A percentile compares a stretch with the other conserved stretches of the same genome.
Conservation (phyloP, 2,113 vertebrate species). For the Furnarius figulus region DNA sequence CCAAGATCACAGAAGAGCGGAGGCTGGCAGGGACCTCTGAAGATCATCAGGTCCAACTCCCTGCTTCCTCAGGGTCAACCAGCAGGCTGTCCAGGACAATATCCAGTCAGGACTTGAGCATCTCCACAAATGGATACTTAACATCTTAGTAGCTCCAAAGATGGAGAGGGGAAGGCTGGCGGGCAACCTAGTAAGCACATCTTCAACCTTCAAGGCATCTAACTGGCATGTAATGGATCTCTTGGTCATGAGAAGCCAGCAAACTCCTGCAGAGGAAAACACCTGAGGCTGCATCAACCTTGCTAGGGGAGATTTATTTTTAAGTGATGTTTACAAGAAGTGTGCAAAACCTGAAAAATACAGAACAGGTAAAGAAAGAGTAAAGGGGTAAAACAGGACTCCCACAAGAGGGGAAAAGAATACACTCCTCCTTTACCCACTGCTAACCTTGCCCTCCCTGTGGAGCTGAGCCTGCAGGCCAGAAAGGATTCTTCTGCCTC, state of each 20-base stretch:
- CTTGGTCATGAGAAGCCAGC: not conserved
- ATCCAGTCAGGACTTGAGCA: not conserved
- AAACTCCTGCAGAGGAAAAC: constrained; percentile 39
- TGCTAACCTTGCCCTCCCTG: not conserved
- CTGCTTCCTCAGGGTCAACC: not conserved
- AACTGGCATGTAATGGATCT: not conserved
- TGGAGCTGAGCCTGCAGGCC: not conserved
- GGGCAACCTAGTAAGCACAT: not conserved
- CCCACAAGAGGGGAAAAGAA: not conserved
- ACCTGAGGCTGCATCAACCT: constrained; percentile 31
- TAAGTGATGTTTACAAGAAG: constrained; percentile 47
- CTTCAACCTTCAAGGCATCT: not conserved
- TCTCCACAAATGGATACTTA: not conserved
- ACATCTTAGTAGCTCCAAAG: not conserved
- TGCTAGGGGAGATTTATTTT: constrained; percentile 55
- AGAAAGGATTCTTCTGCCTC: not conserved
- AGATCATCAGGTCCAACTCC: not conserved
- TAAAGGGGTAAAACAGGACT: not conserved
- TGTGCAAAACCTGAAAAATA: constrained; percentile 64
- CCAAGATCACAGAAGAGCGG: not conserved
- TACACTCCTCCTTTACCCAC: not conserved
- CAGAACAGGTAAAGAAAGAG: constrained; percentile 45
- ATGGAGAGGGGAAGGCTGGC: not conserved
- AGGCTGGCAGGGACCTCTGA: not conserved
- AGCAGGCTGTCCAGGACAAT: not conserved